Evolutionary conservation across 2,797 vertebrate genomes (phyloP).

Genomic region (Anguilla obscura): DNA sequence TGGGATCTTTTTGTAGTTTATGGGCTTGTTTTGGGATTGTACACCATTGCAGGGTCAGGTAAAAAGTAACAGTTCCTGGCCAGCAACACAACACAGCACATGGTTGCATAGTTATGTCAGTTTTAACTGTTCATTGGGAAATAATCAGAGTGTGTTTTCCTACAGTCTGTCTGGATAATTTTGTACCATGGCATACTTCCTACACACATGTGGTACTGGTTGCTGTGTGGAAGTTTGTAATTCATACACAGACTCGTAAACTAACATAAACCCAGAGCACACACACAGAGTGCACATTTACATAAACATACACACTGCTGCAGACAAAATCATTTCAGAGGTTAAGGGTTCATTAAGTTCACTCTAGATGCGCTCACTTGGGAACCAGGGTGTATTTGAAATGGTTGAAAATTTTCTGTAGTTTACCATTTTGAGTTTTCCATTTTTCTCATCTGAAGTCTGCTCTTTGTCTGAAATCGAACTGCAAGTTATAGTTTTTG

Average conservation of each 20-base stretch:
- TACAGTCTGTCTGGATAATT: neutral
- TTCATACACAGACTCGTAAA: neutral
- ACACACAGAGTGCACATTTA: neutral
- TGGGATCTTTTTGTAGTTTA: conserved; percentile 62
- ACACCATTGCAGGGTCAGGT: conserved; percentile 51
- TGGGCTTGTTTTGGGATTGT: conserved; percentile 59
- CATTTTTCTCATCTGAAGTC: conserved; percentile 65
- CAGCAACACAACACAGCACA: neutral
- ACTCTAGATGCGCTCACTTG: neutral
- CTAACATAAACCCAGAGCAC: neutral
- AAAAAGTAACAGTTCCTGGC: conserved; percentile 28
- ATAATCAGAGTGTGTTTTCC: neutral
- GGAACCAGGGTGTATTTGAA: conserved; percentile 67
- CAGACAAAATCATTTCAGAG: neutral
- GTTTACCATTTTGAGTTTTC: neutral
- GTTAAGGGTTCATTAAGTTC: neutral
- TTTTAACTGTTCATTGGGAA: neutral
- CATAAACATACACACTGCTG: neutral
- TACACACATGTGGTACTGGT: neutral
- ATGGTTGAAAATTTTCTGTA: conserved; percentile 67
- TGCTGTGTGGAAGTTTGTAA: neutral
- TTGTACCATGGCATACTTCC: neutral
- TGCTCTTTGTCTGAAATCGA: conserved; percentile 59
- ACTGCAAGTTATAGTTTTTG: conserved; percentile 71
- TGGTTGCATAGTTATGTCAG: neutral